Conservation (phyloP, 1,140 invertebrate genomes). For the Lordiphosa collinella region DNA sequence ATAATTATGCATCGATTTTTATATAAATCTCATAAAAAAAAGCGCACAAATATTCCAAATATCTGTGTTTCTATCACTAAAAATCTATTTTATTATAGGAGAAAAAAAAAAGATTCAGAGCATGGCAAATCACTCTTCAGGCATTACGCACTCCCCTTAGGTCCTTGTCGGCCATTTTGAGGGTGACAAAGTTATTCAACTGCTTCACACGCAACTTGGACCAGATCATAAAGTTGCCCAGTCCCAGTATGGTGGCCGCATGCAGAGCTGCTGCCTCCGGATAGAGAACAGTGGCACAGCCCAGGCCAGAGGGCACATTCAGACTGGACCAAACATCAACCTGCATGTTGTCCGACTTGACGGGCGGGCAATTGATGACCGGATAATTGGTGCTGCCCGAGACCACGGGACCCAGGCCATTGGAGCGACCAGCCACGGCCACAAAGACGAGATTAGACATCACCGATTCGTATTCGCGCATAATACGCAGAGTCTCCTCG, state of each 20-base stretch:
- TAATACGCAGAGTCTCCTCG: constrained; percentile 89
- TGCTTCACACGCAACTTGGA: constrained; percentile 89
- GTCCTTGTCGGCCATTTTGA: constrained; percentile 85
- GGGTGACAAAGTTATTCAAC: constrained; percentile 84
- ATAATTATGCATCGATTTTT: too few relatives aligned
- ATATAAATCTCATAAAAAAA: too few relatives aligned
- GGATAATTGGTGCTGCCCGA: constrained; percentile 95
- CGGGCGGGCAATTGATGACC: constrained; percentile 98
- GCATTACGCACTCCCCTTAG: constrained; percentile 68
- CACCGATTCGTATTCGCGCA: constrained; percentile 90
- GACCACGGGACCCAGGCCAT: constrained; percentile 96
- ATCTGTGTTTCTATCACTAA: too few relatives aligned
- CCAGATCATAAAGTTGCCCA: constrained; percentile 95
- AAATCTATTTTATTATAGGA: too few relatives aligned
- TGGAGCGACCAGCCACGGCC: constrained; percentile 97
- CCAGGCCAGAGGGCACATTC: constrained; percentile 95
- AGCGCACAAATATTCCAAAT: too few relatives aligned
- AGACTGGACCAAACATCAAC: constrained; percentile 97
- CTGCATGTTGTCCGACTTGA: constrained; percentile 85
- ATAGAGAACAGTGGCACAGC: constrained; percentile 95
- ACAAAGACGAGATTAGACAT: constrained; percentile 92
- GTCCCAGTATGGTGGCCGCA: constrained; percentile 94
- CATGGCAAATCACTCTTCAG: constrained; percentile 8
- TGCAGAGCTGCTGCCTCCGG: constrained; percentile 94
- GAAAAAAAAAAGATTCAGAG: too few relatives aligned